phyloP scores from a whole-genome alignment of 2,113 vertebrate species.

The Uropsilus gracilis region DNA sequence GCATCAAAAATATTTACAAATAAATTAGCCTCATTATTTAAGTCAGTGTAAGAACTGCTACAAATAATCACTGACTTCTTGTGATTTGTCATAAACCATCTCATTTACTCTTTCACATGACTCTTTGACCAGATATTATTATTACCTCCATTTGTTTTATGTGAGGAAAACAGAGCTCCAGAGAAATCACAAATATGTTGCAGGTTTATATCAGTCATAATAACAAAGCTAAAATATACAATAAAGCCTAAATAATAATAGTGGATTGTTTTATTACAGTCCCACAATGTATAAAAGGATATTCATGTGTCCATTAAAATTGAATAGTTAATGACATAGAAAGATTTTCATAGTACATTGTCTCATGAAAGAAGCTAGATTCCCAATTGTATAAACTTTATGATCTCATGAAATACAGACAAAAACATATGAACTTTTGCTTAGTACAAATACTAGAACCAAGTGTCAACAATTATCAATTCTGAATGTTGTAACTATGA shows the following conservation, averaged over 20 bases:
- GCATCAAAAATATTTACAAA: background rate
- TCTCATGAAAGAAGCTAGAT: conserved; percentile 21
- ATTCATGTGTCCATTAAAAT: background rate
- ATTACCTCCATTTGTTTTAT: background rate
- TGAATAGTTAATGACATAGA: conserved; percentile 7
- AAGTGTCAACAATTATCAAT: background rate
- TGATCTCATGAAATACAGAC: background rate
- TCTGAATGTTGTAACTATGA: background rate
- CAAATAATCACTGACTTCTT: background rate
- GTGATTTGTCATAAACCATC: background rate
- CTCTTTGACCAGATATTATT: background rate
- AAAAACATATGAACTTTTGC: background rate
- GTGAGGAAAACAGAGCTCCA: background rate
- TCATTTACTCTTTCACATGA: background rate
- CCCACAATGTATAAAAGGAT: background rate
- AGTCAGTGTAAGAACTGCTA: background rate
- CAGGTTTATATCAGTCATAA: background rate
- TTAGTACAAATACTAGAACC: background rate
- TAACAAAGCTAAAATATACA: background rate
- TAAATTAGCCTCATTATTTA: background rate
- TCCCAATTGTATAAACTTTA: background rate
- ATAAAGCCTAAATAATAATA: background rate
- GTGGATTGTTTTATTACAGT: background rate
- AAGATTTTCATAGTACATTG: background rate
- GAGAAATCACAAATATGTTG: background rate